These are phyloP conservation scores for Chlorocebus sabaeus DNA, from an alignment of 2,113 vertebrate genomes.

Conservation along the genomic window DNA sequence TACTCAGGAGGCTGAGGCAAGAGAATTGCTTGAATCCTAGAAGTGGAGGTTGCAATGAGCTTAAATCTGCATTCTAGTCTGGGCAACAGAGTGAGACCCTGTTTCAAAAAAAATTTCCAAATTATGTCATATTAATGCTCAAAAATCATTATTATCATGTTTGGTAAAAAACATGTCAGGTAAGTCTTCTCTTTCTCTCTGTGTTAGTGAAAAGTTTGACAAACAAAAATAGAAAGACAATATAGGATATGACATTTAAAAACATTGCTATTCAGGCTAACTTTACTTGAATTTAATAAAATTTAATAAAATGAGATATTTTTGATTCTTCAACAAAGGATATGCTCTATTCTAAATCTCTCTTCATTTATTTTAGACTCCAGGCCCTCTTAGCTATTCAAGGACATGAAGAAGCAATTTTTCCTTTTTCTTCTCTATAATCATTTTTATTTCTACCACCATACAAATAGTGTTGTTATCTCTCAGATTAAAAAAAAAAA, in stretches of 20 bases:
- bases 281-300: background rate
- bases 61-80: too few relatives aligned
- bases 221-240: background rate
- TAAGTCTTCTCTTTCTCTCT: background rate
- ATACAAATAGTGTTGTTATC: background rate
- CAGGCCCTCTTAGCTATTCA: accelerated
- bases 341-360: background rate
- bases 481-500: background rate
- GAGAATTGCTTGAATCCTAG: too few relatives aligned
- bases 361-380: background rate
- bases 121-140: background rate
- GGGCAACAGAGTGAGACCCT: too few relatives aligned
- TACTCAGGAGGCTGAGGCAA: too few relatives aligned
- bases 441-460: background rate
- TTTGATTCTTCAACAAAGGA: background rate
- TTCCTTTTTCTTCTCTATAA: background rate
- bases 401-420: background rate
- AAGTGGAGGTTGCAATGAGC: too few relatives aligned
- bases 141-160: background rate
- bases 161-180: background rate
- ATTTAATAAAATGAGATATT: background rate
- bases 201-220: background rate
- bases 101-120: background rate
- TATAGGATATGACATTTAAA: background rate
- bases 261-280: background rate